phyloP scores from a whole-genome alignment of 2,797 vertebrate species.

The Coendou prehensilis region DNA sequence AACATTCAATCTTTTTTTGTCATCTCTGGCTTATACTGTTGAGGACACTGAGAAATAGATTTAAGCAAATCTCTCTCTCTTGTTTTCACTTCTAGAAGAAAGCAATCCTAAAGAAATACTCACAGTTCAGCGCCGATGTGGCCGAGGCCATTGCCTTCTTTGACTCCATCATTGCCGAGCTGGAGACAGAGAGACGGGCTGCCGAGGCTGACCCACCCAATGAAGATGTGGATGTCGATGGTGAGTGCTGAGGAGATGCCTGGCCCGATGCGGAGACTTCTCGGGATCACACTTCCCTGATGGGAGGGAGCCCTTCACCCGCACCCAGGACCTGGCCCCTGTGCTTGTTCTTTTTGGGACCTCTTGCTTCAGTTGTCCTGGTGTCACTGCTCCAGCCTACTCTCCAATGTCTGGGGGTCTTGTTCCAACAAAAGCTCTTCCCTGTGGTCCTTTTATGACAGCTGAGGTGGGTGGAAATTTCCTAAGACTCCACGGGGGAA shows the following conservation, averaged over 20 bases:
- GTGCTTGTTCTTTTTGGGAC: not conserved
- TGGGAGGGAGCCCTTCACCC: not conserved
- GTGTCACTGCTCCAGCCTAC: not conserved
- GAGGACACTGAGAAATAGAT: not conserved
- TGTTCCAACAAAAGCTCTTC: not conserved
- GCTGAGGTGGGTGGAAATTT: not conserved
- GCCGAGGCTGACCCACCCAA: slow-evolving; percentile 88
- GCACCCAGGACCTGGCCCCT: not conserved
- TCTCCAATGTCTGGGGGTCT: accelerated
- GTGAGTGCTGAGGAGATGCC: slow-evolving; percentile 84
- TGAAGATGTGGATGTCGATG: slow-evolving; percentile 97
- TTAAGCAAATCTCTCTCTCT: not conserved
- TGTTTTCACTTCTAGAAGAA: slow-evolving; percentile 69
- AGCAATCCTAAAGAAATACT: slow-evolving; percentile 75
- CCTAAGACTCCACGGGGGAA: not conserved
- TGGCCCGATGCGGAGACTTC: too few relatives aligned
- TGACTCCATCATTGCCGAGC: slow-evolving; percentile 95
- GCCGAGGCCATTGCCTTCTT: slow-evolving; percentile 96
- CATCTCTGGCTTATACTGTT: not conserved
- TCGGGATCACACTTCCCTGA: not conserved
- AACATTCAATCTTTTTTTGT: not conserved
- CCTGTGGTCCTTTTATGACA: too few relatives aligned
- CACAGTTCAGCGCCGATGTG: slow-evolving; percentile 90
- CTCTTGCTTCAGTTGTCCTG: not conserved
- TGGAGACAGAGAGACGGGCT: slow-evolving; percentile 92